These are phyloP conservation scores for Rhopalosiphum nymphaeae DNA, from an alignment of 2,888 invertebrate genomes.

Conservation along the genomic window DNA sequence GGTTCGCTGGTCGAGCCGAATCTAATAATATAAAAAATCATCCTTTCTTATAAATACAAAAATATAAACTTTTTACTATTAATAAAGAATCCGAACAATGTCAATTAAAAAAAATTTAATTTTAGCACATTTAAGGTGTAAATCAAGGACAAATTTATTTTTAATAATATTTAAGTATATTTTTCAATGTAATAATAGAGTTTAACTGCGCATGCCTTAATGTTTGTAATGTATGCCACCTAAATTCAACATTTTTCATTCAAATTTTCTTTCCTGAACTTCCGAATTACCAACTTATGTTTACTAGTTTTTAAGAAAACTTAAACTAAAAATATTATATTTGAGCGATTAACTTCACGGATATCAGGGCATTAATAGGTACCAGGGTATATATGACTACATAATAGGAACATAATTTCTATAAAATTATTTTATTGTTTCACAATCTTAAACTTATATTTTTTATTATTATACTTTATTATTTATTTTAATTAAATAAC, in stretches of 20 bases:
- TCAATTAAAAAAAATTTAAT: background rate
- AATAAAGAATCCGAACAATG: conserved; percentile 24
- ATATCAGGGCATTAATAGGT: background rate
- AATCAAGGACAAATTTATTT: background rate
- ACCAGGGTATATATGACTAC: background rate
- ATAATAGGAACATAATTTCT: background rate
- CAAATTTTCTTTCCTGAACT: background rate
- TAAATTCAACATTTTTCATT: background rate
- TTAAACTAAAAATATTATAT: background rate
- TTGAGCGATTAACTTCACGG: background rate
- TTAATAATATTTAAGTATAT: background rate
- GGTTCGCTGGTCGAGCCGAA: conserved; percentile 75
- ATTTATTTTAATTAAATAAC: no score
- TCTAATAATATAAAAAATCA: conserved; percentile 76
- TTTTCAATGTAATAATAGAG: background rate
- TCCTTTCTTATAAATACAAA: conserved; percentile 27
- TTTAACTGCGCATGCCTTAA: background rate
- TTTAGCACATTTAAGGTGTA: background rate
- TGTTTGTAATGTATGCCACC: background rate
- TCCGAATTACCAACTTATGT: background rate
- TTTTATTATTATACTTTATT: no score
- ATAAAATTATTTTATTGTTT: background rate
- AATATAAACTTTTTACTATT: conserved; percentile 10
- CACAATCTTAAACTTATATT: background rate
- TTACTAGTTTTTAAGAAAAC: background rate